A percentile compares a stretch with the other conserved stretches of the same genome.
phyloP scores from a whole-genome alignment of 1,140 invertebrate species.

The Tenebrio molitor region DNA sequence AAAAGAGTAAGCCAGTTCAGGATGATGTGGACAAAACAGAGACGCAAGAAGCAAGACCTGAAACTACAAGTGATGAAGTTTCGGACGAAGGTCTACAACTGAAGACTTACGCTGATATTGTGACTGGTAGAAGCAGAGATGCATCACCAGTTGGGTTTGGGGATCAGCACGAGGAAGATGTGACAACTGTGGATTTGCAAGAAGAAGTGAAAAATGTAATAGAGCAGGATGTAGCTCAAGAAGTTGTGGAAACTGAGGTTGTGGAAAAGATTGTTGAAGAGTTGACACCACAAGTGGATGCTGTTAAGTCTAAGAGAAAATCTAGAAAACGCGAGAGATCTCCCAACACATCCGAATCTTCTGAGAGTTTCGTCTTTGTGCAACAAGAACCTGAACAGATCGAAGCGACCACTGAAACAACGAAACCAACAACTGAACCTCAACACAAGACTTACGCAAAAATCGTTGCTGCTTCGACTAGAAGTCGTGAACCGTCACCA shows the following conservation, averaged over 20 bases:
- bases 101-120: slow-evolving; percentile 53
- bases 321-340: slow-evolving; percentile 8
- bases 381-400: neutral
- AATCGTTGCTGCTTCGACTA: slow-evolving; percentile 42
- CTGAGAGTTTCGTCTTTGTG: neutral
- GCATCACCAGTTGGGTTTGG: slow-evolving; percentile 43
- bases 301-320: slow-evolving; percentile 15
- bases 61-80: slow-evolving; percentile 1
- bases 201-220: slow-evolving; percentile 19
- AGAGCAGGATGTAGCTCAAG: neutral
- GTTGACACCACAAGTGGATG: neutral
- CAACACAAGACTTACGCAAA: slow-evolving; percentile 49
- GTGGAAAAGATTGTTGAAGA: neutral
- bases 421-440: neutral
- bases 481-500: slow-evolving; percentile 35
- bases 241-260: slow-evolving; percentile 20
- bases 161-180: neutral
- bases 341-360: neutral
- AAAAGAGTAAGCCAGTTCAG: slow-evolving; percentile 6
- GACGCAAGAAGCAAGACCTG: slow-evolving; percentile 13
- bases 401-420: neutral
- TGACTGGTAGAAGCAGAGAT: slow-evolving; percentile 53
- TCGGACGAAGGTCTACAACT: neutral
- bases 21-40: slow-evolving; percentile 14
- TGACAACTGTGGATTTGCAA: neutral